A percentile compares a stretch with the other conserved stretches of the same genome.
Conservation (phyloP, 1,140 invertebrate genomes). For the Mylabris phalerata region DNA sequence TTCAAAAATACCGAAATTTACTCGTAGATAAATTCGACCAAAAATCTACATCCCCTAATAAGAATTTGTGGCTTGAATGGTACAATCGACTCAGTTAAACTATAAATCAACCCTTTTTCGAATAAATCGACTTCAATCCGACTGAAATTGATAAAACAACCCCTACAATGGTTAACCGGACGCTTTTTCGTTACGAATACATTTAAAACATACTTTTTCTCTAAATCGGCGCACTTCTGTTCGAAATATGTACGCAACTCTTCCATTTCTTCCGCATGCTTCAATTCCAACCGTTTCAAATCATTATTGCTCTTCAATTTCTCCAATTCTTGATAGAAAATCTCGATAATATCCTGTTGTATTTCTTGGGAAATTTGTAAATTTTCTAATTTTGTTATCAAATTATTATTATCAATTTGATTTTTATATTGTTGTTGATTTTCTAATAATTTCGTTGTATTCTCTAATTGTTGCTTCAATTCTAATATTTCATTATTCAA, state of each 20-base stretch:
- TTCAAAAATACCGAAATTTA: no score
- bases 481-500: conserved; percentile 55
- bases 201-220: conserved; percentile 53
- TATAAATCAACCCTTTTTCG: no score
- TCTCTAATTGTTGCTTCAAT: conserved; percentile 44
- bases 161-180: no score
- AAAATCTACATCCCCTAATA: no score
- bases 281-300: conserved; percentile 48
- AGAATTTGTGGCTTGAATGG: no score
- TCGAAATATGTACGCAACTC: conserved; percentile 71
- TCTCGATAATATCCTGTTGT: conserved; percentile 38
- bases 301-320: conserved; percentile 47
- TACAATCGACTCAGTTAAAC: no score
- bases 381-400: not conserved
- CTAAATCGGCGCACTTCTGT: conserved; percentile 66
- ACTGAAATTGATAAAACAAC: no score
- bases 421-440: not conserved
- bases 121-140: no score
- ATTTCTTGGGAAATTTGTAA: conserved; percentile 35
- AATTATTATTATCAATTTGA: not conserved
- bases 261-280: conserved; percentile 67
- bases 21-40: no score
- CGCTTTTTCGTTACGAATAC: no score
- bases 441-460: conserved; percentile 24
- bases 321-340: conserved; percentile 42